Percentiles rank a stretch among this genome's conserved stretches.
Evolutionary conservation across 2,797 vertebrate genomes (phyloP).

Genomic region (Gallinago stenura): DNA sequence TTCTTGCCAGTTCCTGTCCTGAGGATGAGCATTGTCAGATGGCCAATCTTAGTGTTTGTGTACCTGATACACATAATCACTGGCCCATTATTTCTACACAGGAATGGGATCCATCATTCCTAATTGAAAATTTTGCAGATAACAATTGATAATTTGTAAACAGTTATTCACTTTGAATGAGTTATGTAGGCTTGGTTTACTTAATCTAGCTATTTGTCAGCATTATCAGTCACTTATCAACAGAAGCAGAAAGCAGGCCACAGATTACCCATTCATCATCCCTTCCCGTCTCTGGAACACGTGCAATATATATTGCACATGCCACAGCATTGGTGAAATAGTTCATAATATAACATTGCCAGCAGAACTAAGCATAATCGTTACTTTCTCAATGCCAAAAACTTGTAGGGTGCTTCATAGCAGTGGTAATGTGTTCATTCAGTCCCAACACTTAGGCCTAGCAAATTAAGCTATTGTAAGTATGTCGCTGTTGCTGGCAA

Average conservation of each 20-base stretch:
- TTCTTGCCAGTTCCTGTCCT: background rate
- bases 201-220: constrained; percentile 62
- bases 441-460: background rate
- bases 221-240: constrained; percentile 69
- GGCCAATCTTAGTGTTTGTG: background rate
- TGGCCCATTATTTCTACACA: constrained; percentile 18
- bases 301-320: background rate
- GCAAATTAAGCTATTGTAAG: background rate
- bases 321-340: constrained; percentile 19
- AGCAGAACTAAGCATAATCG: background rate
- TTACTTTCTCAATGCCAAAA: background rate
- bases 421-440: accelerated
- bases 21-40: background rate
- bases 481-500: accelerated
- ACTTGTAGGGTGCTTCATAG: background rate
- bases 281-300: constrained; percentile 18
- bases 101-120: constrained; percentile 53
- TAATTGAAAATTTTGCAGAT: constrained; percentile 55
- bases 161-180: constrained; percentile 59
- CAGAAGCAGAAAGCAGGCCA: constrained; percentile 53
- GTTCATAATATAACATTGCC: background rate
- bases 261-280: constrained; percentile 55
- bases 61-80: constrained; percentile 26
- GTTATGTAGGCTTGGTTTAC: constrained; percentile 56
- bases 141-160: constrained; percentile 65